phyloP scores from a whole-genome alignment of 2,888 invertebrate species.

The Troilus luridus region DNA sequence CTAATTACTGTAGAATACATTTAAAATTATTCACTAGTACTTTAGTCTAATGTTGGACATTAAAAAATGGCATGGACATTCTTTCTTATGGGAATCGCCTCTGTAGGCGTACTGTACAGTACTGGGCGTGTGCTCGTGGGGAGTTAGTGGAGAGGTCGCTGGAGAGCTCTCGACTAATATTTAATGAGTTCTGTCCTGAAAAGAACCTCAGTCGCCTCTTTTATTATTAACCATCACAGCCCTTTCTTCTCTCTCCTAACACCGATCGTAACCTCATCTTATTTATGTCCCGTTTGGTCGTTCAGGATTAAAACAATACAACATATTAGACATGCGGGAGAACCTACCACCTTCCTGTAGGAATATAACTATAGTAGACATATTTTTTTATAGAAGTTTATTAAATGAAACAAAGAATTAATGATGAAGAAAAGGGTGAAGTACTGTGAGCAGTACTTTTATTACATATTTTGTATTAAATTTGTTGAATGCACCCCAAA shows the following conservation, averaged over 20 bases:
- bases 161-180: constrained; percentile 13
- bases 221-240: background rate
- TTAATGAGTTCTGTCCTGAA: background rate
- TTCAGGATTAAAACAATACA: too few relatives aligned
- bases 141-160: background rate
- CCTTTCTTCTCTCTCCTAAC: background rate
- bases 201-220: constrained; percentile 1
- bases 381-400: too few relatives aligned
- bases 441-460: too few relatives aligned
- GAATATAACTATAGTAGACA: too few relatives aligned
- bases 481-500: too few relatives aligned
- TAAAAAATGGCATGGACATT: background rate
- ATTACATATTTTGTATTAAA: too few relatives aligned
- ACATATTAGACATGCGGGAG: too few relatives aligned
- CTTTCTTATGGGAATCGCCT: background rate
- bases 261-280: background rate
- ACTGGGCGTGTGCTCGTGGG: background rate
- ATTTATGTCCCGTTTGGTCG: background rate
- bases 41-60: background rate
- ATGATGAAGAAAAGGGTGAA: too few relatives aligned
- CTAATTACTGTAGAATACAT: too few relatives aligned
- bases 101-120: background rate
- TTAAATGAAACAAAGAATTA: too few relatives aligned
- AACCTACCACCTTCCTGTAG: too few relatives aligned
- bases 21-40: too few relatives aligned